Evolutionary conservation across 1,140 invertebrate species (phyloP).

Genomic region (Pachyrhynchus sulphureomaculatus): DNA sequence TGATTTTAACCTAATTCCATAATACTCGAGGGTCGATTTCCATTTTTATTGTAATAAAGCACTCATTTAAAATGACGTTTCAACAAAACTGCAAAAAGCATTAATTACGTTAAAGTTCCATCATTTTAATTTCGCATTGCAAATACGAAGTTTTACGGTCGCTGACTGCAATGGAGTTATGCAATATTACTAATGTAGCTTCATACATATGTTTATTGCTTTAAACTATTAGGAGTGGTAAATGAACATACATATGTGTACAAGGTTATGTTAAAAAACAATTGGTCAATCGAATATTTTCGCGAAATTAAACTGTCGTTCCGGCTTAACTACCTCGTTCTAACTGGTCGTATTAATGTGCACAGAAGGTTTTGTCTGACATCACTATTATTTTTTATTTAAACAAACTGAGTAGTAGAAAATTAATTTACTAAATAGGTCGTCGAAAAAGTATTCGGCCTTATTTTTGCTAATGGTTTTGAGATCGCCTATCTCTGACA

Average conservation of each 20-base stretch:
- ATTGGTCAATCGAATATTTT: no score
- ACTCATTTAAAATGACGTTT: slow-evolving; percentile 10
- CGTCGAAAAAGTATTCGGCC: no score
- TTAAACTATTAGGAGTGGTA: neutral
- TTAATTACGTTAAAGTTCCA: slow-evolving; percentile 24
- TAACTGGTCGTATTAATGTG: no score
- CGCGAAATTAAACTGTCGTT: no score
- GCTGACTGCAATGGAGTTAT: slow-evolving; percentile 10
- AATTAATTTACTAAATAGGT: no score
- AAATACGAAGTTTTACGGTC: slow-evolving; percentile 22
- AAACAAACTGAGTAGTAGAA: no score
- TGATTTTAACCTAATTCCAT: slow-evolving; percentile 17
- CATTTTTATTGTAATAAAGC: slow-evolving; percentile 22
- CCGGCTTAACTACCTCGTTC: no score
- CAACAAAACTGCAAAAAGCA: slow-evolving; percentile 1
- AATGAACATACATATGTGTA: neutral
- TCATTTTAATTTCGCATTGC: slow-evolving; percentile 25
- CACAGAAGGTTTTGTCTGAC: no score
- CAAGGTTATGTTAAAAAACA: neutral
- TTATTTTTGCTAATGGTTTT: no score
- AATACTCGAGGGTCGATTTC: slow-evolving; percentile 20
- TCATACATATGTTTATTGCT: neutral
- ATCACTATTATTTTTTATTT: no score
- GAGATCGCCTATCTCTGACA: no score
- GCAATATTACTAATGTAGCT: slow-evolving; percentile 7